Base-by-base conservation (phyloP, 2,888 invertebrate genomes). In the Torymus aiolomorphi region DNA sequence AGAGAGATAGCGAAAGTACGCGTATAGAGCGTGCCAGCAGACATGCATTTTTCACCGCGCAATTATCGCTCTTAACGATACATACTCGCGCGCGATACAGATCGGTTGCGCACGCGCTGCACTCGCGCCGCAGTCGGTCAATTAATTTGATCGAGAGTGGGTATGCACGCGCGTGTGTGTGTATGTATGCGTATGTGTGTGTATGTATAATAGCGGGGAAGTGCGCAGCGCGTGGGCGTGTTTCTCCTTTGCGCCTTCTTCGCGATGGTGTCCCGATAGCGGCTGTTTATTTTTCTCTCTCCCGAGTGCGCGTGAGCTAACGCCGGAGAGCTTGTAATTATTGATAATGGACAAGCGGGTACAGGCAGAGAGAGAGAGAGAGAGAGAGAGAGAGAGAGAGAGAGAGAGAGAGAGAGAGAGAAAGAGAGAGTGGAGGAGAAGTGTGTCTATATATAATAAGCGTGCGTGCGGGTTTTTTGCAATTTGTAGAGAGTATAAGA, bases 41-140 rank as follows among this genome's bases (percentile, higher is more conserved):
- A 65, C 61, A 57, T 57, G 71, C 56, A 80, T 80, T 80, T 80
- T 69, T 76, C 80, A 80, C n/a, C 69, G 76, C 57, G 76, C 80
- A 80, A 77, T 80, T 80, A 80, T 80, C 80, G 76, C 76, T 66
- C 78, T 73, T 73, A 63, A 63, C 73, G 74, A 77, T 71, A 77
- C 59, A 71, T 63, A 65, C 57, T 13, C 71, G 31, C 31, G 31
- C 31, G 31, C 24, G 74, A 78, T 78, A 78, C 63, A 52, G 75
- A 74, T 79, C 79, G 56, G 65, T 54, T 51, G 49, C 65, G 57
- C 49, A 56, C 52, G 20, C 0, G 49, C n/a, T n/a, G 42, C 20
- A 18, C 24, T 13, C 24, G 62, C 14, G 16, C 20, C 2, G 70
- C 14, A 20, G n/a, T 8, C 63, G 65, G 63, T 79, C 79, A 75